Conservation (phyloP, 2,888 invertebrate species). For the Lithophane ornitopus region DNA sequence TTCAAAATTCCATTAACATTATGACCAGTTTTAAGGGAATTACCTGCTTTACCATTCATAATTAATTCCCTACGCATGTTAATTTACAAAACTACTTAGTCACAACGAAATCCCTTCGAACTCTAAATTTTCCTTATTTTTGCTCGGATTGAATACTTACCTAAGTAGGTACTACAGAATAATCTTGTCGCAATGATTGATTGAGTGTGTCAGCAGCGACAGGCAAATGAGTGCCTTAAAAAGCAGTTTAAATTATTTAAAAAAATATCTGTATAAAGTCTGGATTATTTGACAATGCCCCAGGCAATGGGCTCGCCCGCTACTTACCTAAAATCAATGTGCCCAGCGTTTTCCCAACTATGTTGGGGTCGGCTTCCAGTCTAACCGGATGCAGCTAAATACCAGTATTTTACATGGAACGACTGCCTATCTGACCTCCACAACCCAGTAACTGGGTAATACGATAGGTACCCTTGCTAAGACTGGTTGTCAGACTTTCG, state of each 20-base stretch:
- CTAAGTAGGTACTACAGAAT: background rate
- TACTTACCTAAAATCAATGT: too few species aligned
- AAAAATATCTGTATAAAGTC: background rate
- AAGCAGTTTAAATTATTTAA: background rate
- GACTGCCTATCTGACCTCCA: too few species aligned
- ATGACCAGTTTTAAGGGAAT: conserved; percentile 30
- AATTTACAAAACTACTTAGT: conserved; percentile 23
- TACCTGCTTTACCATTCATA: conserved; percentile 2
- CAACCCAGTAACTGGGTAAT: too few species aligned
- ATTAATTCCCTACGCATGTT: background rate
- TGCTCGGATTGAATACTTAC: background rate
- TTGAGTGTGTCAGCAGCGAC: background rate
- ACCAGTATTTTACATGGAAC: too few species aligned
- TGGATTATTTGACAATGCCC: background rate
- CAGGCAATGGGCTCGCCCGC: background rate
- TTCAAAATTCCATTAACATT: background rate
- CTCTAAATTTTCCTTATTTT: conserved; percentile 30
- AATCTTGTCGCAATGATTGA: background rate
- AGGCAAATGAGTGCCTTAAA: background rate
- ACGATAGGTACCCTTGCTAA: too few species aligned
- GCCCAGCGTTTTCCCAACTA: too few species aligned
- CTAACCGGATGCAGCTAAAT: too few species aligned
- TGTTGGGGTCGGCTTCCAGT: too few species aligned
- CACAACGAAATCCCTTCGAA: background rate
- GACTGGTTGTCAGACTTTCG: too few species aligned